phyloP scores from a whole-genome alignment of 2,888 invertebrate species.

The Pyrrhosoma nymphula region DNA sequence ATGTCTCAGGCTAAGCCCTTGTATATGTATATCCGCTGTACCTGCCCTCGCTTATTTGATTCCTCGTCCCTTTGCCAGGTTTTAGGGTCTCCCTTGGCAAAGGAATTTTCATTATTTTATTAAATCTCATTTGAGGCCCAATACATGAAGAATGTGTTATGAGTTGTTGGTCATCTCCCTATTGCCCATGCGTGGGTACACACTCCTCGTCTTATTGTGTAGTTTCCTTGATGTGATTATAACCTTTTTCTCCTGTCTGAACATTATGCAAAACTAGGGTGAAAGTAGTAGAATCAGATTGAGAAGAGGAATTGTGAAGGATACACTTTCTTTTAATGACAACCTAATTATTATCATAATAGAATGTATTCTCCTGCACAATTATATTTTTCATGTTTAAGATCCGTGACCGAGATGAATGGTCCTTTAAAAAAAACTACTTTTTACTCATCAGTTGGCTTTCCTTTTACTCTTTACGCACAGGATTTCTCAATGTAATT shows the following conservation, averaged over 20 bases:
- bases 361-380: not conserved
- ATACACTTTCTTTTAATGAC: not conserved
- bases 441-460: not conserved
- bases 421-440: not conserved
- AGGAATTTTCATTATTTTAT: constrained; percentile 37
- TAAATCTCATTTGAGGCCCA: constrained; percentile 50
- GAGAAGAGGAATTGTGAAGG: not conserved
- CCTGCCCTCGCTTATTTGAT: constrained; percentile 58
- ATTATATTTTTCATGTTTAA: not conserved
- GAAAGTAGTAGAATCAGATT: not conserved
- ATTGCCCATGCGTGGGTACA: not conserved
- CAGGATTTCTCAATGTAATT: not conserved
- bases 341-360: not conserved
- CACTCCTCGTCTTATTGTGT: not conserved
- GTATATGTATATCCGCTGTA: constrained; percentile 35
- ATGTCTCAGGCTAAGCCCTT: constrained; percentile 54
- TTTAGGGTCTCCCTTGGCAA: constrained; percentile 14
- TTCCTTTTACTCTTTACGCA: not conserved
- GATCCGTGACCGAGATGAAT: too few relatives aligned
- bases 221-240: constrained; percentile 46
- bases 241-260: constrained; percentile 8
- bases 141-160: not conserved
- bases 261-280: not conserved
- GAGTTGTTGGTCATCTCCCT: not conserved
- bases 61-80: constrained; percentile 27